Conservation (phyloP, 2,113 vertebrate genomes). For the Pogona vitticeps region DNA sequence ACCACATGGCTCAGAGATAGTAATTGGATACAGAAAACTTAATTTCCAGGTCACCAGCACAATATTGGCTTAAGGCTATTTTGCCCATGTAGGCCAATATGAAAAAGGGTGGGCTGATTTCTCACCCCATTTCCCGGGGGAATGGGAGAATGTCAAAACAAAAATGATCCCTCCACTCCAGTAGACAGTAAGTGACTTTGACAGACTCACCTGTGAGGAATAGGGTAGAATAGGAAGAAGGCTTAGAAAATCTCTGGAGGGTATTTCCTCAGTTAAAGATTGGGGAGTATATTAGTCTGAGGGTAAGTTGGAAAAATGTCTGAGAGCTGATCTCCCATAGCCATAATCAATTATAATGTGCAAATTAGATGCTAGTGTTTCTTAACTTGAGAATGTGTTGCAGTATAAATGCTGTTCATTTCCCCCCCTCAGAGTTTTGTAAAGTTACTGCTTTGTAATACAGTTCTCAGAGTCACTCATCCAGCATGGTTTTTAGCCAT, state of each 20-base stretch:
- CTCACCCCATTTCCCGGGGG: constrained; percentile 28
- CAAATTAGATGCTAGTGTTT: too few relatives aligned
- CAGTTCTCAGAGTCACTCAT: too few relatives aligned
- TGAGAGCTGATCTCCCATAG: background rate
- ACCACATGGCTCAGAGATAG: constrained; percentile 34
- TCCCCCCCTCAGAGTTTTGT: too few relatives aligned
- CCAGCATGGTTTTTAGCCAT: too few relatives aligned
- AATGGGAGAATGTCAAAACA: background rate
- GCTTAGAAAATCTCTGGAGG: constrained; percentile 10
- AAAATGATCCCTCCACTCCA: background rate
- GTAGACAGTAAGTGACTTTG: background rate
- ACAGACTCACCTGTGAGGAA: background rate
- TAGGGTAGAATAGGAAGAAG: background rate
- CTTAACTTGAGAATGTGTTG: background rate
- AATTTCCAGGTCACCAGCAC: constrained; percentile 46
- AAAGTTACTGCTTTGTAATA: too few relatives aligned
- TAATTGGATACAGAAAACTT: constrained; percentile 49
- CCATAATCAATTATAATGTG: too few relatives aligned
- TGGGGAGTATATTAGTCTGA: background rate
- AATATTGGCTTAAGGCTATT: constrained; percentile 27
- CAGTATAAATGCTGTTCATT: background rate
- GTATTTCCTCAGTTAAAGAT: background rate
- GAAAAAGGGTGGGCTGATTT: constrained; percentile 20
- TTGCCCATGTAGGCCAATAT: accelerated
- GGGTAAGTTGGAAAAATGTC: background rate